Evolutionary conservation across 1,140 invertebrate species (phyloP).

Genomic region (Caenorhabditis inopinata): DNA sequence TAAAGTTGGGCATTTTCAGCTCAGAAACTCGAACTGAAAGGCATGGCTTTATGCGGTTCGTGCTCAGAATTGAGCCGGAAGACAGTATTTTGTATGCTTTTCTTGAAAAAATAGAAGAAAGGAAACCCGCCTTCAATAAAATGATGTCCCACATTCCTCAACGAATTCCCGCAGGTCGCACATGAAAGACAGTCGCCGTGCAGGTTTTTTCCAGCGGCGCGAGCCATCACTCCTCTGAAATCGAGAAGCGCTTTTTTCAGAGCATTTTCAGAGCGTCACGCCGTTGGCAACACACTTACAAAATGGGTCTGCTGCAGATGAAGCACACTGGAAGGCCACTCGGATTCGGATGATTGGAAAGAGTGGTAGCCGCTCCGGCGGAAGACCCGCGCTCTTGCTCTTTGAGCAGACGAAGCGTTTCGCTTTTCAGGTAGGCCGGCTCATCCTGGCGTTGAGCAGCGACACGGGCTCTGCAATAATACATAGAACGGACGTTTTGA

Average conservation of each 20-base stretch:
- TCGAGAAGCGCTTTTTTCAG: neutral
- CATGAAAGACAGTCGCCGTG: constrained; percentile 97
- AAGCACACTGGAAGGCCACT: constrained; percentile 45
- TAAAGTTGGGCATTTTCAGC: too few relatives aligned
- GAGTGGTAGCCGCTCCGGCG: neutral
- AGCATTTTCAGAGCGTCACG: neutral
- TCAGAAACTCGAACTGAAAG: too few relatives aligned
- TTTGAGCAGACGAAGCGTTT: constrained; percentile 49
- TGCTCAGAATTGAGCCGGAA: too few relatives aligned
- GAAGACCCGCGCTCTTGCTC: constrained; percentile 41
- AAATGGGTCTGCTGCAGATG: constrained; percentile 45
- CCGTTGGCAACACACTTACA: constrained; percentile 38
- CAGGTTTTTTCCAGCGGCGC: constrained; percentile 90
- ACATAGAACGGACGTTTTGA: neutral
- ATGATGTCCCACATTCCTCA: constrained; percentile 79
- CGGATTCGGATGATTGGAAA: constrained; percentile 48
- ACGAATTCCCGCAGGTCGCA: constrained; percentile 85
- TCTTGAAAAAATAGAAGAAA: neutral
- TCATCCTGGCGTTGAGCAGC: constrained; percentile 33
- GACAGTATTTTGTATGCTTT: neutral
- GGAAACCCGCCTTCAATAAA: constrained; percentile 24
- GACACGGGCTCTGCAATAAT: neutral
- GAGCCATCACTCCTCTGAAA: constrained; percentile 85
- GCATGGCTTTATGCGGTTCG: too few relatives aligned
- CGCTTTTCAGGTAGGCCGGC: constrained; percentile 46